Evolutionary conservation across 2,797 vertebrate species (phyloP).

Genomic region (Lophotriccus pileatus): DNA sequence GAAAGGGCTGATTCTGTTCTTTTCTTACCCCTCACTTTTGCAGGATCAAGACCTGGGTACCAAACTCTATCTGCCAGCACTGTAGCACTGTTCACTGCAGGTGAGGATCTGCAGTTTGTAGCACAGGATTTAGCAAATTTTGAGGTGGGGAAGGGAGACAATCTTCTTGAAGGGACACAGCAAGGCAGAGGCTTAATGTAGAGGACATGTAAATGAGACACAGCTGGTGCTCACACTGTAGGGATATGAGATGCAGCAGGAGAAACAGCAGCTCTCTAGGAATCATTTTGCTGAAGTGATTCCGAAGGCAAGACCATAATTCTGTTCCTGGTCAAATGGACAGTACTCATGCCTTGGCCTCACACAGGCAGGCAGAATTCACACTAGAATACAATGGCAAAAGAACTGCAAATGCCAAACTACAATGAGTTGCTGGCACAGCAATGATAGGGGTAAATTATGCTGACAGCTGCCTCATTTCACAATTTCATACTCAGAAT

Average conservation of each 20-base stretch:
- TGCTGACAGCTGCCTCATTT: slow-evolving; percentile 22
- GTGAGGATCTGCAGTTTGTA: neutral
- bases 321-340: neutral
- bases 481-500: neutral
- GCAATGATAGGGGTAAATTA: neutral
- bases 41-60: neutral
- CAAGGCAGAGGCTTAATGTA: neutral
- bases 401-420: neutral
- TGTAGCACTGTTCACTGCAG: accelerated
- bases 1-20: neutral
- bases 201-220: neutral
- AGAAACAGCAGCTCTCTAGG: neutral
- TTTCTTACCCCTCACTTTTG: neutral
- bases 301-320: neutral
- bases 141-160: neutral
- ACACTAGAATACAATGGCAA: neutral
- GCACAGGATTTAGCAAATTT: neutral
- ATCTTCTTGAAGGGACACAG: neutral
- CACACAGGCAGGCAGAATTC: neutral
- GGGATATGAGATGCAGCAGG: neutral
- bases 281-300: neutral
- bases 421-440: neutral
- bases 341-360: neutral
- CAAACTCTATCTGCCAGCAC: neutral
- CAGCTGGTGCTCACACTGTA: neutral